A percentile compares a stretch with the other conserved stretches of the same genome.
phyloP scores from a whole-genome alignment of 1,140 invertebrate species.

The Sitobion miscanthi region DNA sequence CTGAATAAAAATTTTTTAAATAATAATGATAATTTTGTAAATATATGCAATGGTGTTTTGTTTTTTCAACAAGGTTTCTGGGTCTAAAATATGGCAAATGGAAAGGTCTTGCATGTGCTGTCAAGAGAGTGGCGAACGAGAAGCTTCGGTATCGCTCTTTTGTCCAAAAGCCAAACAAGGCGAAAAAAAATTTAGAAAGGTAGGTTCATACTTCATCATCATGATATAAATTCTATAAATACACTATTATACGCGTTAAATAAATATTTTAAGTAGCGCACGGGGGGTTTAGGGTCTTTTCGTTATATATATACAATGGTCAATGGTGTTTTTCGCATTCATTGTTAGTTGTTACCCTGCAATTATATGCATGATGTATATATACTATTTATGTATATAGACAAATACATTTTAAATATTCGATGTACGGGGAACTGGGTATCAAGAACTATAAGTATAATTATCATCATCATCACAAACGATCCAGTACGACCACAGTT shows the following conservation, averaged over 20 bases:
- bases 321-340: too few species aligned
- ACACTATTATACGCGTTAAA: background rate
- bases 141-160: conserved; percentile 85
- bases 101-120: conserved; percentile 93
- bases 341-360: too few species aligned
- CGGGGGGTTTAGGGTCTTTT: background rate
- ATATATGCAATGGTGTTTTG: background rate
- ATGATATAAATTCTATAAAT: background rate
- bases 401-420: too few species aligned
- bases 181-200: conserved; percentile 85
- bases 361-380: too few species aligned
- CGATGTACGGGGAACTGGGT: too few species aligned
- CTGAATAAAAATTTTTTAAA: background rate
- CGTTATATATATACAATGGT: background rate
- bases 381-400: too few species aligned
- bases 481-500: too few species aligned
- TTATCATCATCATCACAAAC: too few species aligned
- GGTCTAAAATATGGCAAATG: conserved; percentile 95
- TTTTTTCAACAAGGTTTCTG: conserved; percentile 75
- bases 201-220: conserved; percentile 61
- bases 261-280: background rate
- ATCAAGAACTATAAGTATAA: too few species aligned
- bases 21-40: background rate
- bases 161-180: conserved; percentile 88
- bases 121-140: conserved; percentile 89